Base-by-base conservation (phyloP, 2,888 invertebrate species). In the Eudasyphora cyanicolor region DNA sequence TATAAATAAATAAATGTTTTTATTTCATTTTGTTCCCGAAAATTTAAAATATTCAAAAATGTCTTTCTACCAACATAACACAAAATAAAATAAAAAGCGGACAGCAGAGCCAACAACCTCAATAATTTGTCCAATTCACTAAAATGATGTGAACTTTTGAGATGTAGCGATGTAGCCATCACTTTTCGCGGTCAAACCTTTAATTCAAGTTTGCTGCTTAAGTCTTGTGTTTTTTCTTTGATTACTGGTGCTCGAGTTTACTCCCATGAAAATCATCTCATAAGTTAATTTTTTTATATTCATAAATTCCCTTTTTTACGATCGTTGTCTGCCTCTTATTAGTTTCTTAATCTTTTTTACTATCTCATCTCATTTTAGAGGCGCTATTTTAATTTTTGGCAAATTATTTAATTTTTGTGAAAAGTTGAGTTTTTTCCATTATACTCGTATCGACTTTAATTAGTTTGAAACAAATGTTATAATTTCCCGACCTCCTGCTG, bases 401-500 rank as follows among this genome's bases (percentile, higher is more conserved):
- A 76, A 82, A 82, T 82, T 67, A 76, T 51, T 71, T 14, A 71
- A 35, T 57, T 67, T 32, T 54, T 45, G 1, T 24, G 14, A 10
- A 45, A 45, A 45, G 45, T 45, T 45, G 5, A 45, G 5, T 12
- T 45, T n/a, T n/a, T n/a, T 62, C 0, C 60, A 12, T 42, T 38
- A 21, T 5, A 12, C 5, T 49, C 4, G 17, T 71, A 45, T 76
- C 49, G 60, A 24, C 38, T 54, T 42, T 69, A 75, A 79, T 79
- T 70, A 75, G 32, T 49, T 73, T 19, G 10, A 35, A 73, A 57
- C 35, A 62, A 57, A 70, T 60, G 60, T n/a, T n/a, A 60, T 60
- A 60, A 60, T 78, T 78, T n/a, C 17, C 38, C 64, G 77, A 75
- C 74, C 64, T 49, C 57, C 77, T 75, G 80, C 64, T 78, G 71